A percentile compares a stretch with the other conserved stretches of the same genome.
phyloP scores from a whole-genome alignment of 2,797 vertebrate genomes.

The Denticeps clupeoides region DNA sequence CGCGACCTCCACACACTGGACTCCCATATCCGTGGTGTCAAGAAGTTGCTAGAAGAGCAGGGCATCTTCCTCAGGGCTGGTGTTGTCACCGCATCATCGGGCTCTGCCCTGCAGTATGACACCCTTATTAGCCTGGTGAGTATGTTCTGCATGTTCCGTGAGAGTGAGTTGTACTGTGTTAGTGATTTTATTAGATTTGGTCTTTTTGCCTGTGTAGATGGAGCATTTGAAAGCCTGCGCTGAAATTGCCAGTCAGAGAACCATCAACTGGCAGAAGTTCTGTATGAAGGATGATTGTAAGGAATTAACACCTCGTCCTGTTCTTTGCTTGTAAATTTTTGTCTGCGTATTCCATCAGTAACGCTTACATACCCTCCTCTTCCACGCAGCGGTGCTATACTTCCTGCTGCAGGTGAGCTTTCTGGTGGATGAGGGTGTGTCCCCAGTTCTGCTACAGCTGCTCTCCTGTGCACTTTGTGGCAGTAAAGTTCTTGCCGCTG shows the following conservation, averaged over 20 bases:
- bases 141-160: neutral
- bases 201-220: conserved; percentile 62
- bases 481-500: conserved; percentile 81
- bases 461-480: conserved; percentile 95
- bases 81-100: conserved; percentile 88
- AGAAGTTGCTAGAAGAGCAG: conserved; percentile 92
- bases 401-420: conserved; percentile 98
- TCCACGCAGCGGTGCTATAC: conserved; percentile 78
- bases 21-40: conserved; percentile 88
- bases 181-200: neutral
- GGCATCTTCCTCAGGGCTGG: conserved; percentile 89
- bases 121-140: conserved; percentile 90
- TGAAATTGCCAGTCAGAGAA: conserved; percentile 93
- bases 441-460: conserved; percentile 87
- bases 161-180: neutral
- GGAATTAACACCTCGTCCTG: conserved; percentile 27
- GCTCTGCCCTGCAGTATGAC: conserved; percentile 92
- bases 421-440: conserved; percentile 92
- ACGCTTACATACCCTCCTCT: neutral
- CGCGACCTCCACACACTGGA: conserved; percentile 92
- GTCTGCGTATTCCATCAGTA: neutral
- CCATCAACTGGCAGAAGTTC: conserved; percentile 98
- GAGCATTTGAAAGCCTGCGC: conserved; percentile 96
- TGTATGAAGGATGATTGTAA: conserved; percentile 98
- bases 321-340: neutral